A percentile compares a stretch with the other conserved stretches of the same genome.
Conservation (phyloP, 2,888 invertebrate species). For the Pandemis cinnamomeana region DNA sequence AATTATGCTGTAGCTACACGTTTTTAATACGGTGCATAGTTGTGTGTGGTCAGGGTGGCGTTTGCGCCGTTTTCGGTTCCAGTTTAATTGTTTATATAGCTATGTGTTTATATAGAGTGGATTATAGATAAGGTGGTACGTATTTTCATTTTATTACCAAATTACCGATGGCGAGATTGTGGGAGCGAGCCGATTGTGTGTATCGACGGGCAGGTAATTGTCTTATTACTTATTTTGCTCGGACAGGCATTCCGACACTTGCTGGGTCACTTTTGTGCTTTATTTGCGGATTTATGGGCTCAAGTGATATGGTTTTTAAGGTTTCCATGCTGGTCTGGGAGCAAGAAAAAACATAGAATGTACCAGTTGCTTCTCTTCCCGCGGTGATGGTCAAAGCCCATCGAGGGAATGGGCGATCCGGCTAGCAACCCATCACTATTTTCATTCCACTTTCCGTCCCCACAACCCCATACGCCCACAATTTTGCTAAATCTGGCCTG, state of each 20-base stretch:
- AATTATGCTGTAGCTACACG: not conserved
- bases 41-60: conserved; percentile 41
- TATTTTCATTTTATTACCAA: conserved; percentile 86
- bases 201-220: conserved; percentile 80
- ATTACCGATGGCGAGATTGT: conserved; percentile 83
- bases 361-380: too few relatives aligned
- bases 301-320: not conserved
- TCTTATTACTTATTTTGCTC: conserved; percentile 71
- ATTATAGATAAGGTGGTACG: conserved; percentile 80
- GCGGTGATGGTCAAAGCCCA: too few relatives aligned
- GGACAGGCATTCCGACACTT: conserved; percentile 64
- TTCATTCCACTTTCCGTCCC: too few relatives aligned
- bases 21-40: conserved; percentile 45
- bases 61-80: conserved; percentile 54
- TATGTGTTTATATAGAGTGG: conserved; percentile 78
- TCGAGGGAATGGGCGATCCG: too few relatives aligned
- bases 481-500: too few relatives aligned
- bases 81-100: conserved; percentile 75
- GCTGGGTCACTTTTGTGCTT: conserved; percentile 21
- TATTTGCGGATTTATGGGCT: conserved; percentile 20
- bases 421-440: too few relatives aligned
- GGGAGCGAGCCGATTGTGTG: conserved; percentile 69
- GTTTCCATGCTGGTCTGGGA: too few relatives aligned
- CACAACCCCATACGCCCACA: too few relatives aligned
- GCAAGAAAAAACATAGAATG: too few relatives aligned